phyloP scores from a whole-genome alignment of 2,888 invertebrate genomes.

The Acanthosepion lycidas region DNA sequence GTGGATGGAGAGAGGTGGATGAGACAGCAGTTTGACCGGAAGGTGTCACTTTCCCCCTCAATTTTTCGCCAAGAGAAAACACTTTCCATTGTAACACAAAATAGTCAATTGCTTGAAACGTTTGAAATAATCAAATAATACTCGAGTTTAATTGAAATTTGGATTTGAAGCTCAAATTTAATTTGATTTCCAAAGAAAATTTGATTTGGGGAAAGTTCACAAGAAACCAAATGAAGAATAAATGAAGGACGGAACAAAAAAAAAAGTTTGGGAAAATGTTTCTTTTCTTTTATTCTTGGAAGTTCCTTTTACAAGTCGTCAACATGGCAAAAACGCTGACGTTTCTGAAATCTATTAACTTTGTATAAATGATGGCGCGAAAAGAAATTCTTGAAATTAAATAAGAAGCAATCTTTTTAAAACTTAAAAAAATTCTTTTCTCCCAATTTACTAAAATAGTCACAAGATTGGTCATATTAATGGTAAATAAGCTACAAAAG shows the following conservation, averaged over 20 bases:
- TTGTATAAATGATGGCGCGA: background rate
- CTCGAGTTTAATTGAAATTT: background rate
- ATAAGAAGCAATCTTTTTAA: conserved; percentile 17
- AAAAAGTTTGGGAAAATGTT: background rate
- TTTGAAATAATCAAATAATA: conserved; percentile 13
- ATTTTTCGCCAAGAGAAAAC: background rate
- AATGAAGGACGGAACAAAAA: background rate
- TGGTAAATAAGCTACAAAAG: background rate
- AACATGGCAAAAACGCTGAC: background rate
- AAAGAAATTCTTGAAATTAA: background rate
- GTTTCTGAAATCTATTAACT: background rate
- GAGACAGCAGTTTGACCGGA: background rate
- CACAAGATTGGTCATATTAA: background rate
- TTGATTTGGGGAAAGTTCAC: background rate
- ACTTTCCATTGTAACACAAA: background rate
- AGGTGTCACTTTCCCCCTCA: background rate
- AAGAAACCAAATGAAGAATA: background rate
- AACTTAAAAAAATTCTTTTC: background rate
- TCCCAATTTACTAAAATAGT: background rate
- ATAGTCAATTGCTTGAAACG: background rate
- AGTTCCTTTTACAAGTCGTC: background rate
- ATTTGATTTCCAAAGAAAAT: background rate
- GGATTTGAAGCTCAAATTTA: background rate
- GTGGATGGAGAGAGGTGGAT: background rate
- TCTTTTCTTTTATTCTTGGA: background rate